These are phyloP conservation scores for Nasua narica DNA, from an alignment of 2,797 vertebrate species.

Conservation along the genomic window DNA sequence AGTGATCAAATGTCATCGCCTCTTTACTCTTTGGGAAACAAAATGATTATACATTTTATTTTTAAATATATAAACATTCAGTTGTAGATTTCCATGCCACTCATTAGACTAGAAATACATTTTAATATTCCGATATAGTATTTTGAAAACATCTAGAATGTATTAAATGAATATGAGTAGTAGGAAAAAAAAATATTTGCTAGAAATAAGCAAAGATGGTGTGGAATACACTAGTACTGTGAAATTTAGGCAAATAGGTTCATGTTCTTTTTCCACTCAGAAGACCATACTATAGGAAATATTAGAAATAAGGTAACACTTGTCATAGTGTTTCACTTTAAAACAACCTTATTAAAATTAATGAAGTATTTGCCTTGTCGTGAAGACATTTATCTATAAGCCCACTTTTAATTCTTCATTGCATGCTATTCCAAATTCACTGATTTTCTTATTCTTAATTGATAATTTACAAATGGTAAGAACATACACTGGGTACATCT, in stretches of 20 bases:
- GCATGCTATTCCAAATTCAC: not conserved
- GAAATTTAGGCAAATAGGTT: not conserved
- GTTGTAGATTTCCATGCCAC: not conserved
- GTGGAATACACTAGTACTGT: not conserved
- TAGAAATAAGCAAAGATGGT: not conserved
- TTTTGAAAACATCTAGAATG: conserved; percentile 22
- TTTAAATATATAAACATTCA: not conserved
- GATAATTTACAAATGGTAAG: not conserved
- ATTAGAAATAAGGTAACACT: not conserved
- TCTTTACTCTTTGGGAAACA: not conserved
- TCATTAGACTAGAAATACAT: not conserved
- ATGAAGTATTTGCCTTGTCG: not conserved
- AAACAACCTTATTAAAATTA: not conserved
- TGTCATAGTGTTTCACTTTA: not conserved
- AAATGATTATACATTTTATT: not conserved
- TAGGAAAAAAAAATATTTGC: not conserved
- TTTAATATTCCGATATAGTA: not conserved
- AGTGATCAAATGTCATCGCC: not conserved
- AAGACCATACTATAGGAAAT: not conserved
- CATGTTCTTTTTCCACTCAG: not conserved
- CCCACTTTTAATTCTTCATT: not conserved
- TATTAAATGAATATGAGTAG: not conserved
- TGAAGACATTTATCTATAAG: not conserved
- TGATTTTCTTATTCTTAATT: not conserved
- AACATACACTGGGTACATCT: not conserved